Evolutionary conservation across 2,888 invertebrate genomes (phyloP).

Genomic region (Meiosimyza decipiens): DNA sequence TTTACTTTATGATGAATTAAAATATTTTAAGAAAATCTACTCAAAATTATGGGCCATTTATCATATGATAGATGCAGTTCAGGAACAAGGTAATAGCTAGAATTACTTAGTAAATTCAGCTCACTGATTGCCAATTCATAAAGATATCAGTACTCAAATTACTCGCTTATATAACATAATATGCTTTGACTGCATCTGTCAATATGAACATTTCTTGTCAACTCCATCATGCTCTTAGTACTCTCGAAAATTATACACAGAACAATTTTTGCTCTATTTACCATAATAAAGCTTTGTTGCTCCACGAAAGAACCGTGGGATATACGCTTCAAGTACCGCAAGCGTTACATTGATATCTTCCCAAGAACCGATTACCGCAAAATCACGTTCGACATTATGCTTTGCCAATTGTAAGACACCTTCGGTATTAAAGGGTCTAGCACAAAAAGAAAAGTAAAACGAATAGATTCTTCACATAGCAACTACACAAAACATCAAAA

Average conservation of each 20-base stretch:
- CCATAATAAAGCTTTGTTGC: conserved; percentile 81
- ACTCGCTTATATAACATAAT: no score
- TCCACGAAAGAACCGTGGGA: conserved; percentile 80
- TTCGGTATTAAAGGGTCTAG: conserved; percentile 82
- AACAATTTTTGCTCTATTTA: conserved; percentile 63
- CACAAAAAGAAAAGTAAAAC: conserved; percentile 43
- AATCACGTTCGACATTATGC: conserved; percentile 82
- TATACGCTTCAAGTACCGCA: conserved; percentile 81
- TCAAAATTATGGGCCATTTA: no score
- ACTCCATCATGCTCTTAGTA: no score
- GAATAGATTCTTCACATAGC: not conserved
- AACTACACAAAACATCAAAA: not conserved
- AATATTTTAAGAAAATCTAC: no score
- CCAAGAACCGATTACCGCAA: conserved; percentile 86
- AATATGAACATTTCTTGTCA: not conserved
- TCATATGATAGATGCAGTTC: no score
- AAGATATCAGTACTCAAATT: no score
- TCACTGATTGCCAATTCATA: no score
- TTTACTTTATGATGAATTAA: no score
- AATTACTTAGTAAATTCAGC: no score
- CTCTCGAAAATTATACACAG: not conserved
- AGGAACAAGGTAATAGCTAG: no score
- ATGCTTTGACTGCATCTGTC: not conserved
- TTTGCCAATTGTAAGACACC: conserved; percentile 85
- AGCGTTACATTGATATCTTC: conserved; percentile 87